Conservation (phyloP, 1,140 invertebrate species). For the Cardiocondyla obscurior region DNA sequence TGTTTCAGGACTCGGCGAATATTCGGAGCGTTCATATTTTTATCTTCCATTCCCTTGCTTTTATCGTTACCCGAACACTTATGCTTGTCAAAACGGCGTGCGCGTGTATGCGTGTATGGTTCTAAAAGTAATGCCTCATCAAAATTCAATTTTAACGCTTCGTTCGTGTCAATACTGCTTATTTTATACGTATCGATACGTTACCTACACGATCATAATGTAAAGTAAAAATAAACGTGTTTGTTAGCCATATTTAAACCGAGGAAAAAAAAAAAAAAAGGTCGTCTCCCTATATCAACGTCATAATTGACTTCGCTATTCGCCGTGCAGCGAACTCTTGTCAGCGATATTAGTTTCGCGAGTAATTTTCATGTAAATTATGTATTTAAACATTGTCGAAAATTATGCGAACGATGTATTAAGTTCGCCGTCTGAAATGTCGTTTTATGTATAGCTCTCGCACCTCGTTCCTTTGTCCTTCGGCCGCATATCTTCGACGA, state of each 20-base stretch:
- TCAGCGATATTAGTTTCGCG: conserved; percentile 10
- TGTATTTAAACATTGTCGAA: background rate
- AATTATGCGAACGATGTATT: conserved; percentile 38
- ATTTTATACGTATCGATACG: background rate
- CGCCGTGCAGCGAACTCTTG: background rate
- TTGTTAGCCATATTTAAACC: background rate
- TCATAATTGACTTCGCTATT: too few relatives aligned
- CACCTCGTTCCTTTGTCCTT: conserved; percentile 34
- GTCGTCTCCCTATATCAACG: background rate
- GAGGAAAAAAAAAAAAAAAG: too few relatives aligned
- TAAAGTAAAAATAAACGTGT: background rate
- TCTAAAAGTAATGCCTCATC: background rate
- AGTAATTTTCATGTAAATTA: background rate
- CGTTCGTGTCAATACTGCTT: background rate
- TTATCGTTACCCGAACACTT: background rate
- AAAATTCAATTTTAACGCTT: conserved; percentile 24
- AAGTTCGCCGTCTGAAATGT: conserved; percentile 31
- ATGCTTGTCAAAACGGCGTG: background rate
- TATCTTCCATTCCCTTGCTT: background rate
- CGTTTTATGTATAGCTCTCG: conserved; percentile 15
- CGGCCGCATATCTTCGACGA: conserved; percentile 11
- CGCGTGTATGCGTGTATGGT: too few relatives aligned
- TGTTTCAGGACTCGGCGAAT: conserved; percentile 21
- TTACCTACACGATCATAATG: background rate
- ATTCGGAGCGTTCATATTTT: background rate